Evolutionary conservation across 2,888 invertebrate genomes (phyloP), one percentile per base, ranked within the genome.

Genomic region (Thymelicus acteon): DNA sequence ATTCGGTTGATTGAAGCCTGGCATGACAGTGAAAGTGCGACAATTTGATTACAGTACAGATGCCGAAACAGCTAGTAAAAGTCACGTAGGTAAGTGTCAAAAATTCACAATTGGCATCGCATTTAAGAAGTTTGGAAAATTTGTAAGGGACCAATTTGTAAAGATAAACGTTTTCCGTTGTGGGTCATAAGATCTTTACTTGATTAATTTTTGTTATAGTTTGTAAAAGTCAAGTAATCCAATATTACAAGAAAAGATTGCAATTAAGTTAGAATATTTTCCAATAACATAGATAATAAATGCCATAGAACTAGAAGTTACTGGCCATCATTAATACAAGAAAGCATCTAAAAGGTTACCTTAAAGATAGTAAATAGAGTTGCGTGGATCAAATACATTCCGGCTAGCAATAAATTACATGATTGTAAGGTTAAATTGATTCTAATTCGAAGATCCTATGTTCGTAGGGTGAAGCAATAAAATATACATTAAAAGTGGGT

Each of bases 11-110:
- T 83, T 81, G 82, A 76, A 76, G 80, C 73, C 79, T 77, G 79
- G 74, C 85, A 81, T 84, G 84, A 81, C 68, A 81, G 82, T 79
- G 83, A 83, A 83, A 83, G 79, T 79, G 75, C 65, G 71, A 70
- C 31, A 64, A 71, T 60, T 70, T 65, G 70, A 47, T 65, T 71
- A 64, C 58, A 64, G 64, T 15, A 24, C 48, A 70, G 60, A 64
- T 52, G 64, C 70, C 60, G 70, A 60, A 71, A 65, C 64, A 44
- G 40, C 44, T 44, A 52, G 49, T 7, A 58, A 60, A n/a, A 48
- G 57, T 64, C 63, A 57, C 57, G 69, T 70, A 24, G 49, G 69
- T 39, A 24, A 63, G 69, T 37, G 24, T 40, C 49, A 39, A 64
- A 70, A 48, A 24, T 15, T n/a, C 8, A 19, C 8, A 39, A 39